These are phyloP conservation scores for Gambusia yucatana DNA, from an alignment of 2,797 vertebrate species.

Conservation along the genomic window DNA sequence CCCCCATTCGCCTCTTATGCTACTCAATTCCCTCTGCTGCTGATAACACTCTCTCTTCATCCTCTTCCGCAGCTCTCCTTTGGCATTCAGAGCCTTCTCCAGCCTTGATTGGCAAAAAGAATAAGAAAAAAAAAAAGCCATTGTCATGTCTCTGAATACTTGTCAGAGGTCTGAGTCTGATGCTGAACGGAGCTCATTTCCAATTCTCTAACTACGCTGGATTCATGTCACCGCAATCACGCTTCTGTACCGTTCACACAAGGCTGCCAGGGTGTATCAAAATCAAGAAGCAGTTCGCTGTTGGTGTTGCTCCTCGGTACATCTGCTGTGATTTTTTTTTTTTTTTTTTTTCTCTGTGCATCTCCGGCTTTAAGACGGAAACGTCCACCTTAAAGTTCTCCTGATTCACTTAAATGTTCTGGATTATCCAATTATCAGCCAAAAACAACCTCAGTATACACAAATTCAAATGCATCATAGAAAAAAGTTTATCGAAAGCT, in stretches of 20 bases:
- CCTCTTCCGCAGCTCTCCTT: constrained; percentile 36
- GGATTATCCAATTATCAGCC: not conserved
- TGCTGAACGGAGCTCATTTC: constrained; percentile 11
- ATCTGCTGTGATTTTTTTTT: constrained; percentile 32
- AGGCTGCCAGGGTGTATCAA: constrained; percentile 27
- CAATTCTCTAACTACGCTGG: constrained; percentile 26
- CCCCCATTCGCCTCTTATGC: constrained; percentile 22
- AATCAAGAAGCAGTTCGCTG: constrained; percentile 37
- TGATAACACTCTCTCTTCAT: constrained; percentile 52
- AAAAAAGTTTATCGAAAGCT: not conserved
- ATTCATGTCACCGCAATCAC: constrained; percentile 43
- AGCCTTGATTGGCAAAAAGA: constrained; percentile 28
- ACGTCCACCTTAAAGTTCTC: not conserved
- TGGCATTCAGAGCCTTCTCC: constrained; percentile 29
- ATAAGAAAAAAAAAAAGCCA: not conserved
- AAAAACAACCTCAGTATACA: not conserved
- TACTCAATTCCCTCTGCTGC: constrained; percentile 44
- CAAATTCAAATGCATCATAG: not conserved
- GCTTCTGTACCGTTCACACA: constrained; percentile 20
- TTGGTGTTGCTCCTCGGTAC: constrained; percentile 31
- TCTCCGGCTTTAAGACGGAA: constrained; percentile 11
- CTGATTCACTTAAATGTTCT: not conserved
- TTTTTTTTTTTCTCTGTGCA: not conserved
- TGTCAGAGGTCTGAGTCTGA: constrained; percentile 6
- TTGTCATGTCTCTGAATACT: constrained; percentile 10